These are phyloP conservation scores for Drosophila azteca DNA, from an alignment of 1,140 invertebrate genomes.

Conservation along the genomic window DNA sequence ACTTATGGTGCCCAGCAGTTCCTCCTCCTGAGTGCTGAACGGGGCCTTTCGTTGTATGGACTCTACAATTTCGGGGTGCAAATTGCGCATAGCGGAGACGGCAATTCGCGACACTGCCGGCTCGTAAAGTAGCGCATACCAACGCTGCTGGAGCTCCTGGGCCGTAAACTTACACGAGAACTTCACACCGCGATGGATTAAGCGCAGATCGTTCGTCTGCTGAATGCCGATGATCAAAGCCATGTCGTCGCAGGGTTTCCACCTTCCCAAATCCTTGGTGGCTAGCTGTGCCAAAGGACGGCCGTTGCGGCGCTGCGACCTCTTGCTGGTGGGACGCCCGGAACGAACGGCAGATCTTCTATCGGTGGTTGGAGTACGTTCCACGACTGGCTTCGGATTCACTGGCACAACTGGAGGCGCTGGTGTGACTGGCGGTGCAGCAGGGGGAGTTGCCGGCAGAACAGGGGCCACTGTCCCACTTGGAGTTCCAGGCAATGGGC, in stretches of 20 bases:
- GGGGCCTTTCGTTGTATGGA: slow-evolving; percentile 94
- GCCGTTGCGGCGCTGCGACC: slow-evolving; percentile 85
- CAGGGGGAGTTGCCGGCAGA: slow-evolving; percentile 36
- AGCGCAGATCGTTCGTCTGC: slow-evolving; percentile 94
- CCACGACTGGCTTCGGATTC: slow-evolving; percentile 45
- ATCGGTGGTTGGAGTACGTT: slow-evolving; percentile 40
- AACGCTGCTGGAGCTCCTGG: slow-evolving; percentile 96
- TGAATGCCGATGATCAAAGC: slow-evolving; percentile 96
- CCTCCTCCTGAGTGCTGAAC: slow-evolving; percentile 95
- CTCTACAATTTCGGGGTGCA: slow-evolving; percentile 95
- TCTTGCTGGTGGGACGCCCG: slow-evolving; percentile 74
- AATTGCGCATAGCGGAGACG: slow-evolving; percentile 95
- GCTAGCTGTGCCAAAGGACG: slow-evolving; percentile 87
- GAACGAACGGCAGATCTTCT: slow-evolving; percentile 43
- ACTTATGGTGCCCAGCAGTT: slow-evolving; percentile 91
- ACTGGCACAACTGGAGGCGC: slow-evolving; percentile 15
- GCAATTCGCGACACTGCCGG: slow-evolving; percentile 93
- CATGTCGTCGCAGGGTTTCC: slow-evolving; percentile 98
- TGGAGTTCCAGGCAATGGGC: slow-evolving; percentile 30
- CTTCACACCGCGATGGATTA: slow-evolving; percentile 95
- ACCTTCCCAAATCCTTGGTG: slow-evolving; percentile 95
- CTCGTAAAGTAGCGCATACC: slow-evolving; percentile 98
- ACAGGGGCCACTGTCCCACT: slow-evolving; percentile 20
- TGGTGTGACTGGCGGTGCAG: slow-evolving; percentile 28
- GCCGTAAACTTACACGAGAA: slow-evolving; percentile 98